Evolutionary conservation across 2,113 vertebrate species (phyloP), one percentile per base, ranked within the genome.

Genomic region (Ellobius talpinus): DNA sequence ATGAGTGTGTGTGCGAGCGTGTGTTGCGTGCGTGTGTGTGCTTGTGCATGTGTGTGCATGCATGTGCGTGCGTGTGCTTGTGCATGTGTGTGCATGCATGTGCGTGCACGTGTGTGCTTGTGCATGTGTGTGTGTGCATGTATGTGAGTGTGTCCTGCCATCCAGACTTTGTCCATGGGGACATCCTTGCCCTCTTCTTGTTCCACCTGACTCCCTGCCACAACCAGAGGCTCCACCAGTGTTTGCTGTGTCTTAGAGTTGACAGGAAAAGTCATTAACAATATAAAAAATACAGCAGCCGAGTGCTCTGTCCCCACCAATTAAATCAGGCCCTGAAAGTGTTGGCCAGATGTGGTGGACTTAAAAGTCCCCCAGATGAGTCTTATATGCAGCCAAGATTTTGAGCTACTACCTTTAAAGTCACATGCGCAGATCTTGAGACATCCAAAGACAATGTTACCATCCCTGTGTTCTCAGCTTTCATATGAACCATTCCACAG

Each of bases 331-430:
- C 12, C 29, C 52, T 82, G 1, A 0, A 5, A 73, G 68, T 6
- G 50, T 58, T 33, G 66, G 17, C 47, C 91, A 89, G 42, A 55
- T 91, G 87, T 55, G 47, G 70, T 7, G 0, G 42, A 19, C 50
- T 65, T 95, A 78, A 26, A 66, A 58, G 50, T 36, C n/a, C 88
- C 79, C 70, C 90, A 52, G 33, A 31, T 31, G 72, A 91, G 45
- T 70, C 65, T 81, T 61, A 31, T 39, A 61, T 14, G 10, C 24
- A 16, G 87, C n/a, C 85, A 13, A 70, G 7, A 50, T 36, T 73
- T 87, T 33, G 10, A 39, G 45, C 65, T 26, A 42, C 72, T 3
- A 33, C 55, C 72, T 82, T 81, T 87, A 74, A 58, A 68, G 92
- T 68, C 11, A 0, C 26, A 2, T 11, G 76, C 85, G 36, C 86